phyloP scores from a whole-genome alignment of 1,140 invertebrate species.

The Calosoma granatense region DNA sequence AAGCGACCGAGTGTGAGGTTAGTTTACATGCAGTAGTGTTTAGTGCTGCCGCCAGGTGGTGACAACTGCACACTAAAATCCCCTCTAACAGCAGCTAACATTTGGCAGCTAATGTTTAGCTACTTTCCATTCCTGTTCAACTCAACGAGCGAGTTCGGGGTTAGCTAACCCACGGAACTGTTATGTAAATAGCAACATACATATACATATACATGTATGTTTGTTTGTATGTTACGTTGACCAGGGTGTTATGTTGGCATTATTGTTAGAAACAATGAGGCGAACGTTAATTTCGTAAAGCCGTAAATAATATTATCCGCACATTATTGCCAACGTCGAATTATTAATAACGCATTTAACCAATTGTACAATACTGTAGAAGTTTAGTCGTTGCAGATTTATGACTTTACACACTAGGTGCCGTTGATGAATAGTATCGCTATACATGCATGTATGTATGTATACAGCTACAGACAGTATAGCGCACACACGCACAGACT shows the following conservation, averaged over 20 bases:
- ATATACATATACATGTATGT: constrained; percentile 1
- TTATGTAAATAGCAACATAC: neutral
- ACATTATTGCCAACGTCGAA: neutral
- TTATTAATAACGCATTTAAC: neutral
- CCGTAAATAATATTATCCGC: neutral
- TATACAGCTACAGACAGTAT: no score
- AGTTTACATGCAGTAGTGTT: neutral
- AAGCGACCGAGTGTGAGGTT: no score
- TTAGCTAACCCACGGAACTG: neutral
- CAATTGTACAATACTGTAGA: neutral
- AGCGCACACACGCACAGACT: no score
- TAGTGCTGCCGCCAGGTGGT: neutral
- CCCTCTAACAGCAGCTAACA: no score
- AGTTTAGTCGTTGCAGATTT: neutral
- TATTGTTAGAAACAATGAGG: no score
- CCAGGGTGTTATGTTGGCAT: no score
- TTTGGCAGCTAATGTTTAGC: neutral
- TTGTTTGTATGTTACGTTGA: no score
- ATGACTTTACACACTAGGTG: no score
- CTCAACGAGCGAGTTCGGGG: no score
- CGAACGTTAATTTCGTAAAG: neutral
- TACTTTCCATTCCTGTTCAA: no score
- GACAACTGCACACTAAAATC: neutral
- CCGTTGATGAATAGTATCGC: no score
- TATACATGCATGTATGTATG: no score